phyloP scores from a whole-genome alignment of 2,113 vertebrate species.

The Gymnorhina tibicen region DNA sequence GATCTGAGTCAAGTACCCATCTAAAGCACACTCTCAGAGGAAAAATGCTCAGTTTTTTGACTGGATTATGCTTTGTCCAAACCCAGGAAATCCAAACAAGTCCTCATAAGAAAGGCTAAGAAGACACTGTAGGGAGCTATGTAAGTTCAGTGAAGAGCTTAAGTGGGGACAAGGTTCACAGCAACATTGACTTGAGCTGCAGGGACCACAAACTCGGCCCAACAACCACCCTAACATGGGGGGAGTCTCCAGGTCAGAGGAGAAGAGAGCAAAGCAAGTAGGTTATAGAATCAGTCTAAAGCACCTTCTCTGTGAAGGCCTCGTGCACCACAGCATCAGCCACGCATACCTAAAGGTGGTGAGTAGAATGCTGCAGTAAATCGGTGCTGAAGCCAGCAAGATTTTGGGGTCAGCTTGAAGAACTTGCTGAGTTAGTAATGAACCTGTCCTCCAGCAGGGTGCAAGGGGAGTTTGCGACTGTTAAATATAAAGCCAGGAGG shows the following conservation, averaged over 20 bases:
- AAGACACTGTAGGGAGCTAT: not conserved
- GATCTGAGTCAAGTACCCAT: not conserved
- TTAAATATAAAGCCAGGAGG: not conserved
- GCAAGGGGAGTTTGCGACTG: not conserved
- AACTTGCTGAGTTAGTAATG: not conserved
- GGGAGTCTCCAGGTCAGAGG: not conserved
- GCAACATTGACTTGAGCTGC: not conserved
- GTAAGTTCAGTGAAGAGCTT: slow-evolving; percentile 14
- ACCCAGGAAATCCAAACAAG: not conserved
- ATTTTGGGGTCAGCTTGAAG: not conserved
- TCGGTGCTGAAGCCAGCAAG: not conserved
- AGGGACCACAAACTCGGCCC: not conserved
- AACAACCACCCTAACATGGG: rapidly evolving
- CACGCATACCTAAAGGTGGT: not conserved
- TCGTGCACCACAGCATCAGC: not conserved
- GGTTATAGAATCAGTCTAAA: not conserved
- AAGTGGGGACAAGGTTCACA: not conserved
- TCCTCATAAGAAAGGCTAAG: slow-evolving; percentile 15
- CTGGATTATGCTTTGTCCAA: not conserved
- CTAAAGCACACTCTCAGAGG: not conserved
- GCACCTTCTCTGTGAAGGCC: not conserved
- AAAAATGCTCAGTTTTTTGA: not conserved
- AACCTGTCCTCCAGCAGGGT: not conserved
- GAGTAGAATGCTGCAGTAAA: not conserved
- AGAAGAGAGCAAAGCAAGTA: not conserved